Percentiles rank a stretch among this genome's conserved stretches.
phyloP scores from a whole-genome alignment of 2,797 vertebrate genomes.

The Sebastes hopkinsi region DNA sequence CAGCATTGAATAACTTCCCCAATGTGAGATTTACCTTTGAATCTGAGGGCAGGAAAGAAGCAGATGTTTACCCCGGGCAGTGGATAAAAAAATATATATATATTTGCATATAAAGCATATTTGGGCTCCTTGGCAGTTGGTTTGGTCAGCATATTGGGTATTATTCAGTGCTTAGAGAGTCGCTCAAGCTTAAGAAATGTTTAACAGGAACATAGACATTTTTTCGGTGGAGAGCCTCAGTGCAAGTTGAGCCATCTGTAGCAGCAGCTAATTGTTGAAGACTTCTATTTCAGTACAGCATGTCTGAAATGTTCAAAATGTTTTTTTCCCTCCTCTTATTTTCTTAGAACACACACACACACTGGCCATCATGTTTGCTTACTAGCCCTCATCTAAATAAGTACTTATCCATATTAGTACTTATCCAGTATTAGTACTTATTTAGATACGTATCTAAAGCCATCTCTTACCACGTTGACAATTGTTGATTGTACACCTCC shows the following conservation, averaged over 20 bases:
- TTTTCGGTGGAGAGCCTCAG: not conserved
- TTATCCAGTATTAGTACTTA: not conserved
- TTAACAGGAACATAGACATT: not conserved
- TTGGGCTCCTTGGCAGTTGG: conserved; percentile 4
- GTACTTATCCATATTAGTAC: not conserved
- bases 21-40: conserved; percentile 4
- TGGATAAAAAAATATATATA: not conserved
- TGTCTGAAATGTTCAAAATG: no score
- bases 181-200: conserved; percentile 38
- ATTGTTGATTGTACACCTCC: not conserved
- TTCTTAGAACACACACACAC: no score
- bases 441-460: not conserved
- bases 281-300: not conserved
- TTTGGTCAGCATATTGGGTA: conserved; percentile 33
- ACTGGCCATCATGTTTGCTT: no score
- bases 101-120: not conserved
- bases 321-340: no score
- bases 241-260: not conserved
- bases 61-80: conserved; percentile 22
- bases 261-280: not conserved
- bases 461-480: not conserved
- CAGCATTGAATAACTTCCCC: not conserved
- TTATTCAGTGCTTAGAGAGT: conserved; percentile 34
- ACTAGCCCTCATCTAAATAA: not conserved
- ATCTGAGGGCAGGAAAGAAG: conserved; percentile 5